phyloP scores from a whole-genome alignment of 2,113 vertebrate genomes.

The Psilopogon haemacephalus region DNA sequence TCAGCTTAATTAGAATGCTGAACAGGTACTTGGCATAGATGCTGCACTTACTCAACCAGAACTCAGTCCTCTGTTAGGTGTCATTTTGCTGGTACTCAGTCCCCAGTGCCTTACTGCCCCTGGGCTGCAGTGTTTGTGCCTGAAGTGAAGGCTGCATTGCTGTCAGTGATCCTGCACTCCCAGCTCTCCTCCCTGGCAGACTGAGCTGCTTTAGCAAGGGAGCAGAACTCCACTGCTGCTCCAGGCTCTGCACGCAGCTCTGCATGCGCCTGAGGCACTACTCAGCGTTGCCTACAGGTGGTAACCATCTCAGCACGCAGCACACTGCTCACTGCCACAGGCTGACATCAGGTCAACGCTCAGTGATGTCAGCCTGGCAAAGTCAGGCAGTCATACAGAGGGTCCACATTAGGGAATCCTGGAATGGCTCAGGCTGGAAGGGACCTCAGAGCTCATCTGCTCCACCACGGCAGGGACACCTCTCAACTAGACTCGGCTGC shows the following conservation, averaged over 20 bases:
- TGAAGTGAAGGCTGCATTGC: background rate
- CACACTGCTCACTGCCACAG: background rate
- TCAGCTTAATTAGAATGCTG: background rate
- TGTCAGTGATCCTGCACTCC: background rate
- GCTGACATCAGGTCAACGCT: background rate
- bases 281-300: background rate
- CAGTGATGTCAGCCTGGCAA: slow-evolving; percentile 3
- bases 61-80: background rate
- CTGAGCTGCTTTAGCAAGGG: slow-evolving; percentile 6
- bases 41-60: background rate
- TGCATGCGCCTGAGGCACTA: too few species aligned
- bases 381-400: background rate
- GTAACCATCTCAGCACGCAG: background rate
- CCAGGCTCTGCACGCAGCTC: background rate
- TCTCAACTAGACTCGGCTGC: too few species aligned
- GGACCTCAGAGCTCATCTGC: too few species aligned
- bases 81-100: background rate
- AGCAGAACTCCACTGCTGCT: background rate
- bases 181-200: background rate
- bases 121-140: background rate
- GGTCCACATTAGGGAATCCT: background rate
- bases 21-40: background rate
- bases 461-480: too few species aligned
- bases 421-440: too few species aligned
- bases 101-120: background rate